Percentiles rank a stretch among this genome's conserved stretches.
phyloP scores from a whole-genome alignment of 2,888 invertebrate genomes.

The Falcaria lacertinaria region DNA sequence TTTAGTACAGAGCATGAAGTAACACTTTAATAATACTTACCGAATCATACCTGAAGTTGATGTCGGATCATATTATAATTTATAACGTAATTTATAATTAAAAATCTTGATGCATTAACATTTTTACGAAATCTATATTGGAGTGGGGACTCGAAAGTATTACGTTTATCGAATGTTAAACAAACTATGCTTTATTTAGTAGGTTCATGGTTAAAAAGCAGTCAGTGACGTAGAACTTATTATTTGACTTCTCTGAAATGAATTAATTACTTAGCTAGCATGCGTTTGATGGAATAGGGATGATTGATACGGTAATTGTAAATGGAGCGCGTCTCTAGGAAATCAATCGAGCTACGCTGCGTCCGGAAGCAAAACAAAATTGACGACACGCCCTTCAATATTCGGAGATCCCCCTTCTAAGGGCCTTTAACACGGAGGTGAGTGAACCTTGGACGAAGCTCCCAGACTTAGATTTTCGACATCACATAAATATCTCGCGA shows the following conservation, averaged over 20 bases:
- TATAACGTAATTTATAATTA: too few relatives aligned
- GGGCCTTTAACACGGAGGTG: constrained; percentile 53
- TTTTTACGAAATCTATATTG: too few relatives aligned
- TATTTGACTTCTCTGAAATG: too few relatives aligned
- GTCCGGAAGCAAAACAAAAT: constrained; percentile 1
- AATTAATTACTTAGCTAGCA: too few relatives aligned
- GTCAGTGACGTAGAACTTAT: too few relatives aligned
- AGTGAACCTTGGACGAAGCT: constrained; percentile 39
- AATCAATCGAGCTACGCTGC: not conserved
- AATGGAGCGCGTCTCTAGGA: not conserved
- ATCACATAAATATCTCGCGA: constrained; percentile 25
- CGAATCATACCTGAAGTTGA: not conserved
- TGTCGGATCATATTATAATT: not conserved
- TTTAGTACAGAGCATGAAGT: not conserved
- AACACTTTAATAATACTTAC: not conserved
- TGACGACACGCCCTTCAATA: constrained; percentile 1
- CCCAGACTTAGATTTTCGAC: constrained; percentile 39
- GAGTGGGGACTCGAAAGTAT: too few relatives aligned
- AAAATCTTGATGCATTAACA: too few relatives aligned
- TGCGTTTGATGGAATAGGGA: too few relatives aligned
- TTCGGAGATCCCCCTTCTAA: not conserved
- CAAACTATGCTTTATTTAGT: too few relatives aligned
- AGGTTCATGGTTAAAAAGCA: too few relatives aligned
- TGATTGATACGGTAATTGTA: too few relatives aligned
- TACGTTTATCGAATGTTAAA: too few relatives aligned